Base-by-base conservation (phyloP, 2,797 vertebrate genomes). In the Bucorvus abyssinicus region DNA sequence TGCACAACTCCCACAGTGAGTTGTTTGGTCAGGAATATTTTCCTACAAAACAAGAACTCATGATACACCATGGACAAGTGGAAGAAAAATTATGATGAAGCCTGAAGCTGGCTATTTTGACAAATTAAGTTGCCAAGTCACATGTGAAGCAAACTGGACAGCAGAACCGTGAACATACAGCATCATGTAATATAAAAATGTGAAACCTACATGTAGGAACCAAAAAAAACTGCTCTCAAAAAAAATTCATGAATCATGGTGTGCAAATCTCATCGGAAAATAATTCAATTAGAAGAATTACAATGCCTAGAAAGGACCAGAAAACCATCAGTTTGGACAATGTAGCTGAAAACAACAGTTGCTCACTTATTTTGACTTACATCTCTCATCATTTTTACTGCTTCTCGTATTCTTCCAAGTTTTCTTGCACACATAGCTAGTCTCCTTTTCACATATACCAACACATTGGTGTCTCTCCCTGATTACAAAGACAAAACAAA, bases 311-410 rank as follows among this genome's bases (percentile, higher is more conserved):
- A 67, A 87, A 74, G 17, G 23, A 73, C 45, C 27, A 79, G 19
- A 17, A 74, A 73, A 23, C 19, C 36, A 90, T 18, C 14, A 24
- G 0, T 45, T 53, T 15, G 14, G 24, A 80, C 19, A 64, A 75
- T 0, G 23, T n/a, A 21, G 61, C 53, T 45, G 21, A 79, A 88
- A 92, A 29, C 30, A 69, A 30, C 7, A n/a, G 21, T 22, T 42
- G 27, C 14, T 82, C 8, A 3, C 59, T 63, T 10, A 64, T 84
- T 83, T 81, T 84, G 90, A 99, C 99, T 99, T 98, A 99, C 99
- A 96, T 99, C 99, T 99, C 99, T 99, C 99, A 99, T 99, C 98
- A 99, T 99, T 98, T 99, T 99, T 74, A 99, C 99, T 32, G 99
- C 99, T 98, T 99, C 99, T 98, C 98, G 98, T 96, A 99, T 99